Evolutionary conservation across 2,113 vertebrate genomes (phyloP).

Genomic region (Anolis carolinensis): DNA sequence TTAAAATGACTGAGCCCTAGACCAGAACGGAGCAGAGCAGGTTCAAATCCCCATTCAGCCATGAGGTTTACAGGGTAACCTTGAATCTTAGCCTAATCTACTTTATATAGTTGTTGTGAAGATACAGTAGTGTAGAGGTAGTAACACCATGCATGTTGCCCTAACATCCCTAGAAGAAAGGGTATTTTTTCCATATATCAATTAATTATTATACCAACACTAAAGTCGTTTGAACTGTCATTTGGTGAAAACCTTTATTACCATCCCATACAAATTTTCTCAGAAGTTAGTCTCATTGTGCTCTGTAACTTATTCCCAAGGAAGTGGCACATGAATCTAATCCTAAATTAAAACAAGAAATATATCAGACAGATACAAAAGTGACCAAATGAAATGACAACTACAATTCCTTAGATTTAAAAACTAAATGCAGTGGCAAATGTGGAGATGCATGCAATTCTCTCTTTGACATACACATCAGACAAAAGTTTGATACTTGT

Average conservation of each 20-base stretch:
- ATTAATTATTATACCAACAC: not conserved
- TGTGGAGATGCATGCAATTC: not conserved
- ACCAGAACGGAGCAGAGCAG: not conserved
- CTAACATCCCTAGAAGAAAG: not conserved
- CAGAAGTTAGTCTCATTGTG: not conserved
- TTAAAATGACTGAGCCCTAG: not conserved
- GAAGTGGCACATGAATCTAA: not conserved
- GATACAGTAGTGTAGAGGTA: too few relatives aligned
- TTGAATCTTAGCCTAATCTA: not conserved
- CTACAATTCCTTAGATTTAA: too few relatives aligned
- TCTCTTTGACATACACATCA: not conserved
- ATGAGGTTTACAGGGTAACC: not conserved
- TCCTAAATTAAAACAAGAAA: not conserved
- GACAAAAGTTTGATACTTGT: not conserved
- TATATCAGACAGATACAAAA: not conserved
- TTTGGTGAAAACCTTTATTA: not conserved
- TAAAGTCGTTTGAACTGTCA: not conserved
- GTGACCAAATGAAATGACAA: not conserved
- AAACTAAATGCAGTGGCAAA: not conserved
- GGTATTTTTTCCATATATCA: not conserved
- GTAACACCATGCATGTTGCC: not conserved
- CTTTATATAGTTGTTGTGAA: not conserved
- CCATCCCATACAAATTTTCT: not conserved
- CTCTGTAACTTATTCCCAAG: not conserved
- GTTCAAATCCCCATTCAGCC: not conserved